Evolutionary conservation across 2,797 vertebrate genomes (phyloP), one percentile per base, ranked within the genome.

Genomic region (Sebastes diploproa): DNA sequence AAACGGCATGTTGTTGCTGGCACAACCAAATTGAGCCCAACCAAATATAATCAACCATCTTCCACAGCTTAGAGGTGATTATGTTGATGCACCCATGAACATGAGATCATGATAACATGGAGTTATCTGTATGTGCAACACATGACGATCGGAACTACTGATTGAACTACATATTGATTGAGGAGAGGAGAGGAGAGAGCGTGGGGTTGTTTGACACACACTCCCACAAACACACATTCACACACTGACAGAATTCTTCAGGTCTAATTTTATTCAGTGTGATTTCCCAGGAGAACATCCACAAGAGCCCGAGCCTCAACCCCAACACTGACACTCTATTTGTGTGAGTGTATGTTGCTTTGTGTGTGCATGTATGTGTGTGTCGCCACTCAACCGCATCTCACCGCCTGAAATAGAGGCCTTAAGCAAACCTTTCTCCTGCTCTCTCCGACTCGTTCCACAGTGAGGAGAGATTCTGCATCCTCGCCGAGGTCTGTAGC

Each of bases 211-310:
- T 72, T 80, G 60, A 83, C 65, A 75, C 75, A 74, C 78, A 80
- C 67, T 27, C 75, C 34, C 29, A 38, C 66, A 77, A 27, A 68
- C 36, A 67, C 54, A 38, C 55, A 25, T 25, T 7, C 77, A 67
- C 30, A 56, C 32, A 73, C 42, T 66, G 54, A 72, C 63, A 72
- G 66, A 80, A 84, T 89, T 88, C 73, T 72, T 87, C 81, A 82
- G 82, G 88, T 92, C 84, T 92, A 86, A 91, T 93, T 91, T 92
- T 88, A 91, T 91, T 92, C 84, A 23, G 74, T 67, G 77, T 93
- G 89, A 92, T 93, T 94, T 94, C 91, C 91, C 92, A 77, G 69
- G 89, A 90, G 91, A 87, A 75, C 66, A 54, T 80, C 83, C 61
- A 77, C 85, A 84, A 78, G 76, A 84, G 81, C 69, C 78, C 25